A percentile compares a stretch with the other conserved stretches of the same genome.
Conservation (phyloP, 2,888 invertebrate genomes). For the Hyposoter didymator region DNA sequence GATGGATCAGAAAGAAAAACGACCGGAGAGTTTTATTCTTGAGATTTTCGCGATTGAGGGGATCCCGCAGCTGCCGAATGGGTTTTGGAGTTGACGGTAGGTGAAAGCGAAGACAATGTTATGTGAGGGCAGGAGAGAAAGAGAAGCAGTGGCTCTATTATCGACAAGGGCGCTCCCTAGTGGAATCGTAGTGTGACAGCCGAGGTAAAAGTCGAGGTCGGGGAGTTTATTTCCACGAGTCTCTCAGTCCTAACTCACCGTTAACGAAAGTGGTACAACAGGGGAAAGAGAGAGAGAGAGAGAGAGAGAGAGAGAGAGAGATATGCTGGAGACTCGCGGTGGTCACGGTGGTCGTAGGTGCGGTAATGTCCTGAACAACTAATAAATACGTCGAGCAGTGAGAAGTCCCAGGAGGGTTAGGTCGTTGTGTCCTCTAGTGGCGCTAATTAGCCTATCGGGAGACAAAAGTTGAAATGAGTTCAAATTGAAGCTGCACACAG, state of each 20-base stretch:
- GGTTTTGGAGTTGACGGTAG: not conserved
- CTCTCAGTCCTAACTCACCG: not conserved
- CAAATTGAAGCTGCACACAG: constrained; percentile 38
- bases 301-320: not conserved
- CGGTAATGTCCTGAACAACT: constrained; percentile 61
- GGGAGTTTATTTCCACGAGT: constrained; percentile 61
- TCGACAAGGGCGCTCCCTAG: constrained; percentile 48
- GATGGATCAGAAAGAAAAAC: not conserved
- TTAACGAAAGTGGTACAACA: not conserved
- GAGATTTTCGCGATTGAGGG: not conserved
- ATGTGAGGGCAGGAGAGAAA: not conserved
- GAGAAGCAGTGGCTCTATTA: constrained; percentile 43
- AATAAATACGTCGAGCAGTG: constrained; percentile 63
- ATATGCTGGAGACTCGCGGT: constrained; percentile 12
- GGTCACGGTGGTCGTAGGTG: constrained; percentile 39
- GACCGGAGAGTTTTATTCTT: not conserved
- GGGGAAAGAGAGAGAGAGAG: constrained; percentile 4
- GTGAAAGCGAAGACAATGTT: not conserved
- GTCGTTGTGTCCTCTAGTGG: constrained; percentile 25
- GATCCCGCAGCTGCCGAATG: not conserved
- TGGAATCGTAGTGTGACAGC: constrained; percentile 56
- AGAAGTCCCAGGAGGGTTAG: not conserved
- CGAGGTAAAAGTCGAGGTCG: constrained; percentile 63
- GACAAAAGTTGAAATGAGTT: constrained; percentile 49
- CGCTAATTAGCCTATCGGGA: constrained; percentile 62